Evolutionary conservation across 2,888 invertebrate species (phyloP).

Genomic region (Heliconius erato): DNA sequence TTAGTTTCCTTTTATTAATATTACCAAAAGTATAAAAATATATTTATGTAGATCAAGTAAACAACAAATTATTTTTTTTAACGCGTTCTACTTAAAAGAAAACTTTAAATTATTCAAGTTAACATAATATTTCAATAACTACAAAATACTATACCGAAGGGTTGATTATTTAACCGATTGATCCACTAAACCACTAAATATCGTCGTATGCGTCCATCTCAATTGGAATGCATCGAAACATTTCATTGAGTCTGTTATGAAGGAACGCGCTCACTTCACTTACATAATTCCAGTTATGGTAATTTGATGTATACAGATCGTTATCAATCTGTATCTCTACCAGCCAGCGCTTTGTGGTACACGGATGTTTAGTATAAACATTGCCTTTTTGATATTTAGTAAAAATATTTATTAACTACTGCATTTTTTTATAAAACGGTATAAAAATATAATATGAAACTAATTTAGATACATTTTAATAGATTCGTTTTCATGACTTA

Average conservation of each 20-base stretch:
- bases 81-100: too few species aligned
- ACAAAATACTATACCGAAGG: not conserved
- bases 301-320: constrained; percentile 33
- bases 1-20: too few species aligned
- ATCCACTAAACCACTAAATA: too few species aligned
- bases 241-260: constrained; percentile 32
- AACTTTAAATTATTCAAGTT: too few species aligned
- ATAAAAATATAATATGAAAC: not conserved
- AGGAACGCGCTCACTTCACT: constrained; percentile 33
- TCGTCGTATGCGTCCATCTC: constrained; percentile 2
- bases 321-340: constrained; percentile 28
- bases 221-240: constrained; percentile 32
- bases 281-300: constrained; percentile 39
- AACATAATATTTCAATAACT: not conserved
- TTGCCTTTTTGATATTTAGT: not conserved
- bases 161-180: not conserved
- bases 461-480: not conserved
- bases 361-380: not conserved
- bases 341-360: not conserved
- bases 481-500: not conserved
- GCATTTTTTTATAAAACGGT: not conserved
- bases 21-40: too few species aligned
- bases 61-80: too few species aligned
- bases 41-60: too few species aligned
- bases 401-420: not conserved